Evolutionary conservation across 2,113 vertebrate species (phyloP), one percentile per base, ranked within the genome.

Genomic region (Peromyscus californicus): DNA sequence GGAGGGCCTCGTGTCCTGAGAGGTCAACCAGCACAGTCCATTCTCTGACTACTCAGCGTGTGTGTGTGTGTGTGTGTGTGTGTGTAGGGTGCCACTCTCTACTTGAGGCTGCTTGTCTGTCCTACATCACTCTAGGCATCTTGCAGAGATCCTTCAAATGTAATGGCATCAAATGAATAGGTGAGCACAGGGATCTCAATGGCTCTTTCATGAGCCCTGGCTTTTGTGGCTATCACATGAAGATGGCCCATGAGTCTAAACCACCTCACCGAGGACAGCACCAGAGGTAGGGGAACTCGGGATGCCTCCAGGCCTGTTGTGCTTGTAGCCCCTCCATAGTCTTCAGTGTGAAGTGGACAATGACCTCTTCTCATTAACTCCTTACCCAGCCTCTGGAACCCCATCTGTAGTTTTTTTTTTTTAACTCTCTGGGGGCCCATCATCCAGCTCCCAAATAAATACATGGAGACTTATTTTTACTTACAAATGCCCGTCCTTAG

Each of bases 311-410:
- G 11, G 67, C 39, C 51, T 39, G 16, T 11, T 91, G 82, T 11
- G 74, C 2, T 59, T 33, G 16, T 11, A 19, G 78, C 5, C 16
- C 48, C 63, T 24, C 22, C 22, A 19, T 7, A 7, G 61, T 72
- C 79, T 63, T 36, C 5, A 70, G 26, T 9, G 19, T 22, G 36
- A 42, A 1, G 29, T 6, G 65, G 86, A 15, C 19, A 13, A 61
- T 3, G 5, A 48, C 39, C 0, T 24, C 42, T 11, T 61, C 70
- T 1, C 48, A 7, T 11, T 2, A 1, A 1, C 33, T 69, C 17
- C 67, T n/a, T 36, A 16, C n/a, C 45, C 90, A 90, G 29, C 7
- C 5, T 22, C 57, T 74, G 48, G 36, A 15, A 24, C 42, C 31
- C 2, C 12, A 69, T 69, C 67, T 33, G 67, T 69, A 33, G 31